These are phyloP conservation scores for Diloba caeruleocephala DNA, from an alignment of 2,888 invertebrate species.

Conservation along the genomic window DNA sequence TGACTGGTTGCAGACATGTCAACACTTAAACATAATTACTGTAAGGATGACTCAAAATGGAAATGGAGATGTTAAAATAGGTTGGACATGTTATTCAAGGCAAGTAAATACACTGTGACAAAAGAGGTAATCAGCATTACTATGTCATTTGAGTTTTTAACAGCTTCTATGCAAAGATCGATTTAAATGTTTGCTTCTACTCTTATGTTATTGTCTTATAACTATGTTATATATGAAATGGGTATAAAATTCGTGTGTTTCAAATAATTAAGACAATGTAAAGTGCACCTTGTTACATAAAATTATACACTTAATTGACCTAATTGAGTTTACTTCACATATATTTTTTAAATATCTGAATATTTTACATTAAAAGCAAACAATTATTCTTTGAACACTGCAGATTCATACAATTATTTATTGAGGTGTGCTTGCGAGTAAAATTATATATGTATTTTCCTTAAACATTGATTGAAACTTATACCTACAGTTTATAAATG, in stretches of 20 bases:
- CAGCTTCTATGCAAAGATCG: too few relatives aligned
- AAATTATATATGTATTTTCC: too few relatives aligned
- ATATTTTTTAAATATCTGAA: too few relatives aligned
- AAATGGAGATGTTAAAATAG: slow-evolving; percentile 26
- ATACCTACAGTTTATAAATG: slow-evolving; percentile 5
- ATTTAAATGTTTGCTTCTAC: too few relatives aligned
- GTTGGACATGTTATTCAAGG: slow-evolving; percentile 26
- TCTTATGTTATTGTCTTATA: background rate
- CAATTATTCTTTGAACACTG: too few relatives aligned
- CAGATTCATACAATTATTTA: too few relatives aligned
- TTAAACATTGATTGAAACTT: background rate
- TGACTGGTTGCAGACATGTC: slow-evolving; percentile 56
- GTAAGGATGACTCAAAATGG: slow-evolving; percentile 35
- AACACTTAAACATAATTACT: slow-evolving; percentile 34
- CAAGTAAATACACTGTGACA: slow-evolving; percentile 25
- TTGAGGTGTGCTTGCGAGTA: too few relatives aligned
- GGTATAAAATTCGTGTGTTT: background rate
- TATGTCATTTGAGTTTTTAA: slow-evolving; percentile 5
- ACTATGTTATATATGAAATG: slow-evolving; percentile 4
- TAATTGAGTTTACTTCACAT: slow-evolving; percentile 2
- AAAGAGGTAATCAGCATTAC: slow-evolving; percentile 12
- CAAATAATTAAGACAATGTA: background rate
- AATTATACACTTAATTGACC: background rate
- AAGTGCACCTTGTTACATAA: too few relatives aligned
- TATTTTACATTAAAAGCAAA: too few relatives aligned